Evolutionary conservation across 2,888 invertebrate genomes (phyloP), one percentile per base, ranked within the genome.

Genomic region (Himalopsyche anomala): DNA sequence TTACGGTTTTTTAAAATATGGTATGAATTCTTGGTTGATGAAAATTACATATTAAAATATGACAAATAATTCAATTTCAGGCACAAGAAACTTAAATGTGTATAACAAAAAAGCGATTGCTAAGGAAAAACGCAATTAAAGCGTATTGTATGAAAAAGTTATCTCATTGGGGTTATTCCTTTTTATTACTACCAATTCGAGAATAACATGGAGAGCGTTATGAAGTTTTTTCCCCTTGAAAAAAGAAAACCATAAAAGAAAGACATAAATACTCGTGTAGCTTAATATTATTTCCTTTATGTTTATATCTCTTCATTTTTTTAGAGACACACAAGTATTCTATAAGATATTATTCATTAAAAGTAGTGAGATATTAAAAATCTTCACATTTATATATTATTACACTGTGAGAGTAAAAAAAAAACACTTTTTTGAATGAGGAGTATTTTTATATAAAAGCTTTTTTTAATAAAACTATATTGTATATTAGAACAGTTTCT

Each of bases 111-210:
- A n/a, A 62, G 19, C 62, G 19, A 62, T 62, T 62, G 62, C 19
- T 28, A 62, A 4, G 8, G 28, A 62, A 62, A 19, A 62, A 62
- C 62, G 28, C 74, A 74, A 74, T 74, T 74, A 74, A 74, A 74
- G 11, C 74, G 36, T 74, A 74, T 38, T 19, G 36, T 74, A 74
- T 74, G 36, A 38, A 74, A 74, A 74, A 74, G 74, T 36, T 36
- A 36, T 74, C 28, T 56, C 38, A 79, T 74, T 62, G 56, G n/a
- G 81, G 87, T 74, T 81, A 87, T 87, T 87, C 56, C 54, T 56
- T 87, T 87, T 87, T 87, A 87, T 87, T 85, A 83, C 81, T 83
- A 81, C 85, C 83, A 85, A 87, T 87, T 87, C 85, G 81, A 81
- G 87, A 85, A 83, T 83, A 83, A 83, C 81, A 85, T 83, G 80